These are phyloP conservation scores for Xyrauchen texanus DNA, from an alignment of 2,113 vertebrate genomes.

Conservation along the genomic window DNA sequence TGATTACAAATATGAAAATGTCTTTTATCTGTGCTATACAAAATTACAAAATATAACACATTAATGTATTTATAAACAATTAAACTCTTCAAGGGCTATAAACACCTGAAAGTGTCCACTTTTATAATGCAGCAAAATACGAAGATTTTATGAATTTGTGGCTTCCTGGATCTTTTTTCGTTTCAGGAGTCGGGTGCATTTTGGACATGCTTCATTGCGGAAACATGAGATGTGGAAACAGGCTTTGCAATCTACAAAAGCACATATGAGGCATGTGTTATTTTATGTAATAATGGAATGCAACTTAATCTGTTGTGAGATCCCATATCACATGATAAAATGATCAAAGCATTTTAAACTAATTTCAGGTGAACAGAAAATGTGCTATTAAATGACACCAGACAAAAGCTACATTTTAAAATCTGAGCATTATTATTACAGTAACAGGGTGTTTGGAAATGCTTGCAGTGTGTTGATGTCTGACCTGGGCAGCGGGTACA, in stretches of 20 bases:
- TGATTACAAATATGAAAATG: neutral
- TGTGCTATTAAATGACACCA: neutral
- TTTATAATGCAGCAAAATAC: neutral
- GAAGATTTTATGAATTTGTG: neutral
- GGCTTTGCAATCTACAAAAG: conserved; percentile 40
- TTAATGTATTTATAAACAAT: no score
- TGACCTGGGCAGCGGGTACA: conserved; percentile 84
- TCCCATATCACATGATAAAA: neutral
- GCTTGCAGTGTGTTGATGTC: conserved; percentile 12
- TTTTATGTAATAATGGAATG: neutral
- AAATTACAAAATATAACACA: no score
- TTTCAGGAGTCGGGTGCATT: conserved; percentile 40
- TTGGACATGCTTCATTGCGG: conserved; percentile 39
- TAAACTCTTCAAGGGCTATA: neutral
- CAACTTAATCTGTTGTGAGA: no score
- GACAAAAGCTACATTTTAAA: neutral
- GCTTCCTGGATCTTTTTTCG: conserved; percentile 34
- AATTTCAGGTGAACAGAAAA: neutral
- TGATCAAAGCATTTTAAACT: neutral
- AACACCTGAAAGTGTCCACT: neutral
- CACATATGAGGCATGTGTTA: neutral
- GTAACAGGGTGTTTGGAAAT: no score
- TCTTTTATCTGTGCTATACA: no score
- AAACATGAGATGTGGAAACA: conserved; percentile 51
- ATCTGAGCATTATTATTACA: neutral